Evolutionary conservation across 2,888 invertebrate genomes (phyloP).

Genomic region (Platynereis dumerilii): DNA sequence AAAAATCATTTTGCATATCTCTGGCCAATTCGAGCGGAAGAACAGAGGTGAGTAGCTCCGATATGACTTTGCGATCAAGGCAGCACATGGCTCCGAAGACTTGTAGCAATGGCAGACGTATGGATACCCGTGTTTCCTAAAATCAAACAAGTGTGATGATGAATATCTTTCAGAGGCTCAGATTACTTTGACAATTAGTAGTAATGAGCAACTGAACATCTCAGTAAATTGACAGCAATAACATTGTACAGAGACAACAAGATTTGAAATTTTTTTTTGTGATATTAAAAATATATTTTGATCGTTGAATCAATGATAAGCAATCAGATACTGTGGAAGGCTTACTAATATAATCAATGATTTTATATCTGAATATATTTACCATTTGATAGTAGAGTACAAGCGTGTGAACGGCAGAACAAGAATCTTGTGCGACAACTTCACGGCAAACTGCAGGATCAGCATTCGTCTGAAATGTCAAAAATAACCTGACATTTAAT

Average conservation of each 20-base stretch:
- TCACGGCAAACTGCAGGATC: constrained; percentile 87
- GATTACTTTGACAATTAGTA: too few species aligned
- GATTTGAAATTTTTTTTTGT: too few species aligned
- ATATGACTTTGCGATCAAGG: constrained; percentile 80
- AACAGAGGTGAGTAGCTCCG: constrained; percentile 84
- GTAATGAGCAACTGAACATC: too few species aligned
- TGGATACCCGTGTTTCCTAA: constrained; percentile 54
- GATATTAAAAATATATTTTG: too few species aligned
- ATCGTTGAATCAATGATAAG: too few species aligned
- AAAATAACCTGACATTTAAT: too few species aligned
- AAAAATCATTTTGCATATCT: constrained; percentile 63
- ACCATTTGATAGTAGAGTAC: constrained; percentile 98
- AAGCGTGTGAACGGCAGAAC: constrained; percentile 81
- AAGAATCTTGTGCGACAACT: constrained; percentile 83
- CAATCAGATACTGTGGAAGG: too few species aligned
- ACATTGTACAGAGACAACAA: too few species aligned
- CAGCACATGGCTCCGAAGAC: constrained; percentile 89
- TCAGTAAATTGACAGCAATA: too few species aligned
- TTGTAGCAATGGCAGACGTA: constrained; percentile 78
- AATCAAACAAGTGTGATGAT: constrained; percentile 17
- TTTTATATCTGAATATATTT: too few species aligned
- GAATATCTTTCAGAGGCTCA: too few species aligned
- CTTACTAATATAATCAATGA: too few species aligned
- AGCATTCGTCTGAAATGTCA: constrained; percentile 79
- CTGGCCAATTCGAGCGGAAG: constrained; percentile 89